phyloP scores from a whole-genome alignment of 2,113 vertebrate species.

The Tragulus kanchil region DNA sequence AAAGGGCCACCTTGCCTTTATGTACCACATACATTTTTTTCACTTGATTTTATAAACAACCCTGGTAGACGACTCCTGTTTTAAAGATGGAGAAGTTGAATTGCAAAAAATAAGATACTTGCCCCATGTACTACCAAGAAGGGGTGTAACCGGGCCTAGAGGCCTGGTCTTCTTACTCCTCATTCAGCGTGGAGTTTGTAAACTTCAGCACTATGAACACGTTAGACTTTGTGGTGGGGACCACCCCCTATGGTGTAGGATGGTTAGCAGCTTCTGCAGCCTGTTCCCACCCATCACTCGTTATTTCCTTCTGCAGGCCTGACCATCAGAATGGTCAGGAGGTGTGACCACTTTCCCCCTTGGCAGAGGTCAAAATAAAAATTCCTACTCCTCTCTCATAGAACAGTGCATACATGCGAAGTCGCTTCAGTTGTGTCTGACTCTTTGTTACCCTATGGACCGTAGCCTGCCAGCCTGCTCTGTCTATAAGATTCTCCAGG shows the following conservation, averaged over 20 bases:
- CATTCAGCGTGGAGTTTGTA: not conserved
- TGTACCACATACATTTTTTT: not conserved
- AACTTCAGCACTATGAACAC: not conserved
- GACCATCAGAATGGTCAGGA: not conserved
- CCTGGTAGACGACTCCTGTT: not conserved
- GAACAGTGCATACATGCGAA: not conserved
- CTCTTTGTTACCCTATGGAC: not conserved
- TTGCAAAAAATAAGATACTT: slow-evolving; percentile 1
- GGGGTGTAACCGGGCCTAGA: not conserved
- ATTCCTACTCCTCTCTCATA: not conserved
- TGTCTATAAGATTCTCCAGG: not conserved
- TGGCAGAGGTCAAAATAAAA: not conserved
- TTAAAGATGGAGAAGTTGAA: not conserved
- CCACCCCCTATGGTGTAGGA: not conserved
- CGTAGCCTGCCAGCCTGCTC: not conserved
- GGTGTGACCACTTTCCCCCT: not conserved
- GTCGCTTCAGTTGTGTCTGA: not conserved
- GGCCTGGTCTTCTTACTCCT: not conserved
- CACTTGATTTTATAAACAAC: not conserved
- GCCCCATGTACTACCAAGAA: not conserved
- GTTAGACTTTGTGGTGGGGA: not conserved
- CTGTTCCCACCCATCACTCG: not conserved
- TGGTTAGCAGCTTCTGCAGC: not conserved
- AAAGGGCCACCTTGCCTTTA: not conserved
- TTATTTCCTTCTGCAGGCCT: not conserved